These are phyloP conservation scores for Antheraea yamamai DNA, from an alignment of 2,888 invertebrate genomes.

Conservation along the genomic window DNA sequence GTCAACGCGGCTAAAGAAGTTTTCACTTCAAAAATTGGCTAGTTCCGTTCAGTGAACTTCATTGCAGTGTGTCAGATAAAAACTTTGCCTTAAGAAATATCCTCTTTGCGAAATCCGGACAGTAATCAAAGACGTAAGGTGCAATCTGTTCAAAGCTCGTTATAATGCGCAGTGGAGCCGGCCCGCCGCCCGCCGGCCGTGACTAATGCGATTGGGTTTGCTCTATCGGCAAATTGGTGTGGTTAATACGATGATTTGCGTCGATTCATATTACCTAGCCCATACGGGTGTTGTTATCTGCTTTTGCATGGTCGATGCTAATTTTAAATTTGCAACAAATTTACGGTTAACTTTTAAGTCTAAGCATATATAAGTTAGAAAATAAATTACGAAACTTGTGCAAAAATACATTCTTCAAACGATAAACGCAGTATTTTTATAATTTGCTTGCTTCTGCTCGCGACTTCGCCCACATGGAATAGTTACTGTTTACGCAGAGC, in stretches of 20 bases:
- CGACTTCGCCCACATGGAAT: no score
- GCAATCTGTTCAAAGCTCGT: constrained; percentile 21
- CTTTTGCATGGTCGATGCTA: background rate
- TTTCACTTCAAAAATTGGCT: background rate
- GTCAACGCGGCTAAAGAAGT: background rate
- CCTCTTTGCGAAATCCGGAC: constrained; percentile 21
- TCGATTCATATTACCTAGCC: constrained; percentile 1
- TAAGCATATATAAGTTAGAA: background rate
- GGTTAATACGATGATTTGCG: constrained; percentile 14
- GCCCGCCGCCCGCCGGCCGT: constrained; percentile 17
- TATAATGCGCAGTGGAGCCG: constrained; percentile 18
- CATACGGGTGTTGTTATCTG: constrained; percentile 2
- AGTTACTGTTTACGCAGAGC: no score
- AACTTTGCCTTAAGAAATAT: constrained; percentile 19
- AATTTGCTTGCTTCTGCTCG: no score
- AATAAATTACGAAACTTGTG: background rate
- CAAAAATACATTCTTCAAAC: background rate
- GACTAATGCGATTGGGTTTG: constrained; percentile 17
- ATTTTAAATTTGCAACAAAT: background rate
- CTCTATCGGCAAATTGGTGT: constrained; percentile 19
- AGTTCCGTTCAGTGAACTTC: background rate
- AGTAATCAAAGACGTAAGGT: constrained; percentile 23
- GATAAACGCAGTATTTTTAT: no score
- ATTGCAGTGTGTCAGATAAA: constrained; percentile 12
- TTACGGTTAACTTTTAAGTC: background rate